Percentiles rank a stretch among this genome's conserved stretches.
Conservation (phyloP, 2,888 invertebrate genomes). For the Mamestra brassicae region DNA sequence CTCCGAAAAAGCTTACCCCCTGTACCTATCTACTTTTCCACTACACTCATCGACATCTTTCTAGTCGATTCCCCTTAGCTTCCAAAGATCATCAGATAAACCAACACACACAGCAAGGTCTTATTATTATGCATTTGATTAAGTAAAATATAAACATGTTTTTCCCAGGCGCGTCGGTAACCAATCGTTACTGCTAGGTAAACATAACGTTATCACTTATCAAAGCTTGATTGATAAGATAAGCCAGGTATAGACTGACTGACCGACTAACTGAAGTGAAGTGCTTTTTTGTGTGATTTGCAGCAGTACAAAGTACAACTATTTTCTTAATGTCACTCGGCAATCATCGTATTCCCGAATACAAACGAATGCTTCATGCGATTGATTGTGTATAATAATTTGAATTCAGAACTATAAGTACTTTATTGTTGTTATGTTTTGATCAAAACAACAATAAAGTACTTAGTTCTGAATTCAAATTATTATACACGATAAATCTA, state of each 20-base stretch:
- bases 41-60: neutral
- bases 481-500: no score
- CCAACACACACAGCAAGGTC: neutral
- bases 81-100: neutral
- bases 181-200: constrained; percentile 29
- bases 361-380: no score
- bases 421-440: no score
- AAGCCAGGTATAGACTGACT: constrained; percentile 25
- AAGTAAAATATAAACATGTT: constrained; percentile 21
- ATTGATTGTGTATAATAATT: no score
- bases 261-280: constrained; percentile 50
- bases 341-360: no score
- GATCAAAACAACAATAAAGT: no score
- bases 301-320: no score
- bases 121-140: constrained; percentile 8
- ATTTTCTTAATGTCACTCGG: no score
- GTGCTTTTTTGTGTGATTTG: constrained; percentile 17
- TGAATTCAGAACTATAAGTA: no score
- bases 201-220: constrained; percentile 37
- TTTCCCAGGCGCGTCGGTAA: neutral
- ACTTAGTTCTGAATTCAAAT: no score
- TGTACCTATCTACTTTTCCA: no score
- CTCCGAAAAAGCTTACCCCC: no score
- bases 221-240: constrained; percentile 46
- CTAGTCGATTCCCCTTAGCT: neutral